Evolutionary conservation across 2,888 invertebrate species (phyloP).

Genomic region (Clitarchus hookeri): DNA sequence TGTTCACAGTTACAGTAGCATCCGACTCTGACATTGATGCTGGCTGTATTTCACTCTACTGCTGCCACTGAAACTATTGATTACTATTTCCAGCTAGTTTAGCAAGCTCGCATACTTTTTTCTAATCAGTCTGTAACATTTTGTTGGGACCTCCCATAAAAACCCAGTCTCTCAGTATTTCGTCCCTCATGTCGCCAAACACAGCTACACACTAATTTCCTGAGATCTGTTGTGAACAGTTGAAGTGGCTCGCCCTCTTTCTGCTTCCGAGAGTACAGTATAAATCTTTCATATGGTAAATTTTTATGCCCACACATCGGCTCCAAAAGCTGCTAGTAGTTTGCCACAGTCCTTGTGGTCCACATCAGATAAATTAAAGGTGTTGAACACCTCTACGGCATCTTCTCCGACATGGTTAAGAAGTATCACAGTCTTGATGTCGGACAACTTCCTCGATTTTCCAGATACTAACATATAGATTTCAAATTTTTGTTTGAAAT

Average conservation of each 20-base stretch:
- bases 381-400: background rate
- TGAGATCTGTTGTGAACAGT: background rate
- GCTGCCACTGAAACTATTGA: background rate
- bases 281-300: background rate
- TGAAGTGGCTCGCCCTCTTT: background rate
- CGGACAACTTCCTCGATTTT: background rate
- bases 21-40: background rate
- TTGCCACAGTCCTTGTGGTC: background rate
- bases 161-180: slow-evolving; percentile 11
- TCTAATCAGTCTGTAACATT: background rate
- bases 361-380: background rate
- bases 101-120: background rate
- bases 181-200: background rate
- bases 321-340: background rate
- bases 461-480: slow-evolving; percentile 3
- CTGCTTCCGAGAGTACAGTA: background rate
- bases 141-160: background rate
- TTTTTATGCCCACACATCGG: background rate
- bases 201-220: background rate
- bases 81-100: background rate
- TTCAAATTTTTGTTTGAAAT: slow-evolving; percentile 15
- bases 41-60: background rate
- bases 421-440: background rate
- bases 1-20: background rate
- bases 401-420: background rate